Base-by-base conservation (phyloP, 2,888 invertebrate species). In the Eupithecia insigniata region DNA sequence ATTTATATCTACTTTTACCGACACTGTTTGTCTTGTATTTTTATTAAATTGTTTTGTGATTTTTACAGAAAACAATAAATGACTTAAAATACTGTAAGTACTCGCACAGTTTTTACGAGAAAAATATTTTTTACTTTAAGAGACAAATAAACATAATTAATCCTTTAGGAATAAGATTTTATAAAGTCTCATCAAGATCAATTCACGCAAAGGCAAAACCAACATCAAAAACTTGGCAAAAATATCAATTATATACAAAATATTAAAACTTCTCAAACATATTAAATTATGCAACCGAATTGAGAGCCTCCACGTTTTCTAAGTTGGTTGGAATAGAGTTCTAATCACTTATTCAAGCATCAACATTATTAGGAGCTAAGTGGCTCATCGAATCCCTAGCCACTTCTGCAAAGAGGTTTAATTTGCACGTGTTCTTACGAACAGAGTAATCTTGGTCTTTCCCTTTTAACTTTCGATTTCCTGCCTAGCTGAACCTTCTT, bases 381-480 rank as follows among this genome's bases (percentile, higher is more conserved):
- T 30, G 65, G 12, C 55, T 73, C 71, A 61, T 22, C 32, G n/a
- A 67, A 64, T 34, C 36, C 64, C 34, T 22, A 39, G 64, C 22
- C 22, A 64, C 64, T 34, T 64, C 32, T 34, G 64, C 6, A 64
- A 62, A 36, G 22, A 64, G 34, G 14, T 64, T 32, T 34, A 8
- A 32, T 64, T 36, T 30, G 30, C 60, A 36, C 34, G n/a, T 30
- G 60, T 60, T 22, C 28, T 60, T 60, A 30, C 30, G 30, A 62
- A 30, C 6, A 66, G n/a, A 30, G 46, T 66, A 66, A 28, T 46
- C 51, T 66, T 51, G 62, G 18, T 30, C 34, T 36, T 36, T 58
- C 34, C 26, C 46, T 55, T 67, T 43, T 66, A 30, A n/a, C 39
- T 28, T 60, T 55, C 67, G 16, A 67, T 55, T 67, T 67, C 55